Evolutionary conservation across 1,140 invertebrate species (phyloP).

Genomic region (Meloidogyne chitwoodi): DNA sequence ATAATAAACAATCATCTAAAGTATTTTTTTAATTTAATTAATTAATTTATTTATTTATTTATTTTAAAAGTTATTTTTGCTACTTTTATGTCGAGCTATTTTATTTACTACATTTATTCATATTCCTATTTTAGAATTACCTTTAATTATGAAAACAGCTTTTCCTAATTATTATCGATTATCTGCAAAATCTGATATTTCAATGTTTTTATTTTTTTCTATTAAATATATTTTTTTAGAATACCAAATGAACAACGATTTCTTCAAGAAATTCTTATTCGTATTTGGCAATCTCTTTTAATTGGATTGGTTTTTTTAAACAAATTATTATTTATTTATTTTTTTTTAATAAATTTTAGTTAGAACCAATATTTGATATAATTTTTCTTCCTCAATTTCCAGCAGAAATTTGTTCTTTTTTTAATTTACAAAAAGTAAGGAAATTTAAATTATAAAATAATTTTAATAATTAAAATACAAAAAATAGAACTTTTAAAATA

Average conservation of each 20-base stretch:
- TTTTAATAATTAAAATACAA: no score
- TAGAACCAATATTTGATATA: constrained; percentile 1
- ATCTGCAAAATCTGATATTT: not conserved
- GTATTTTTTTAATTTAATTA: not conserved
- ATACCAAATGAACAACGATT: not conserved
- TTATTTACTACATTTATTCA: not conserved
- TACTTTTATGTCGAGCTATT: not conserved
- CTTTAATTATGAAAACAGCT: not conserved
- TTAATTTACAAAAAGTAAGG: constrained; percentile 13
- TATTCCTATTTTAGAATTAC: constrained; percentile 8
- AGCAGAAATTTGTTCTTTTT: constrained; percentile 21
- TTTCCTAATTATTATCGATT: not conserved
- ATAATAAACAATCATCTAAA: constrained; percentile 28
- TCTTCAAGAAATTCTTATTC: not conserved
- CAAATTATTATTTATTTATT: not conserved
- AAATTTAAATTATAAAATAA: not conserved
- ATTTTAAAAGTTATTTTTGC: not conserved
- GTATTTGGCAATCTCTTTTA: not conserved
- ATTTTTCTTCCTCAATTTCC: constrained; percentile 7
- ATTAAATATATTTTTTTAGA: not conserved
- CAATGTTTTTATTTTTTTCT: not conserved
- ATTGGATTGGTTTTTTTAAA: not conserved
- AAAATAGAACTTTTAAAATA: no score
- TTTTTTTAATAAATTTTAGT: not conserved
- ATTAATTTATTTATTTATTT: not conserved